Evolutionary conservation across 2,797 vertebrate genomes (phyloP).

Genomic region (Myotis planiceps): DNA sequence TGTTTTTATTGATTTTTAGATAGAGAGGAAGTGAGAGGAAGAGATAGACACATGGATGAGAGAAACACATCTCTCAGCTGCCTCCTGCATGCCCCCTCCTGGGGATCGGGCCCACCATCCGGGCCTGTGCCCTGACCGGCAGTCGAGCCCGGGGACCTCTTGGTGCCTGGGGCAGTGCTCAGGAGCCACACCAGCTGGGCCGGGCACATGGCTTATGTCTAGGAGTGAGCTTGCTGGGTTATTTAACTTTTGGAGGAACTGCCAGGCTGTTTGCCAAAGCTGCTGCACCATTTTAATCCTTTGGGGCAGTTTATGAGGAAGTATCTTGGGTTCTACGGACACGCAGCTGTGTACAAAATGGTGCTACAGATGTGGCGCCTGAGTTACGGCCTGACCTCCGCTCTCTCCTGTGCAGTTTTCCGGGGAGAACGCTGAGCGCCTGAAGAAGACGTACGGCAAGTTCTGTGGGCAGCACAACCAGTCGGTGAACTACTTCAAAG

Average conservation of each 20-base stretch:
- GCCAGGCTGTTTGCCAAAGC: background rate
- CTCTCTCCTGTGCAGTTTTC: constrained; percentile 91
- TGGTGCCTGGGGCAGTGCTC: too few species aligned
- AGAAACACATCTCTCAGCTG: too few species aligned
- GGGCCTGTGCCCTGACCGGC: too few species aligned
- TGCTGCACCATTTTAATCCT: background rate
- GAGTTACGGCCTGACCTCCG: background rate
- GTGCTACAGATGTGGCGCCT: fast-evolving
- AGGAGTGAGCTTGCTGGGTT: background rate
- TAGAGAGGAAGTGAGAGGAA: too few species aligned
- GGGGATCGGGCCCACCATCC: too few species aligned
- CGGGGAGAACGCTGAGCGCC: constrained; percentile 91
- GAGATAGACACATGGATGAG: too few species aligned
- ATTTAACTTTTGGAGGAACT: background rate
- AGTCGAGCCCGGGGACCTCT: too few species aligned
- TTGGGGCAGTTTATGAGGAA: background rate
- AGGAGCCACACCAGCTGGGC: too few species aligned
- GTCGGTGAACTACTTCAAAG: constrained; percentile 96
- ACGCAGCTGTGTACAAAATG: background rate
- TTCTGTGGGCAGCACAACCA: constrained; percentile 98
- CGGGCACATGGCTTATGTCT: background rate
- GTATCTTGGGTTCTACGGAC: background rate
- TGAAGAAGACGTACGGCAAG: constrained; percentile 95
- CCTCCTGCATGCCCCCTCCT: too few species aligned
- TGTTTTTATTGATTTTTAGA: too few species aligned